phyloP scores from a whole-genome alignment of 2,113 vertebrate species.

The Epinephelus moara region DNA sequence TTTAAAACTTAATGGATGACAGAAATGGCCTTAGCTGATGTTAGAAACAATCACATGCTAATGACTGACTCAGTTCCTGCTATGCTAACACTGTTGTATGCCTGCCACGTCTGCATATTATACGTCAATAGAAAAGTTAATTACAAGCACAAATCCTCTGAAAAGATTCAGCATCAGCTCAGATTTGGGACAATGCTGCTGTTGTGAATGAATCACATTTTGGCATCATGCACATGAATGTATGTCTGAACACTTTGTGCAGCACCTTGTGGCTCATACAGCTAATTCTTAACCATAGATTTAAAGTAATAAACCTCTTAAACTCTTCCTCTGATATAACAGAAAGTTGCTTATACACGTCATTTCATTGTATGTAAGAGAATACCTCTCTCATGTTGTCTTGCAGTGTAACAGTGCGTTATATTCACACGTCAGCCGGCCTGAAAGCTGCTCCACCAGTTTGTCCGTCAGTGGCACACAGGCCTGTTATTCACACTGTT shows the following conservation, averaged over 20 bases:
- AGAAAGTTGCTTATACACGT: neutral
- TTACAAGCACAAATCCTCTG: neutral
- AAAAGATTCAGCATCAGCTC: neutral
- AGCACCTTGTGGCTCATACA: no score
- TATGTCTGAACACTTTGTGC: neutral
- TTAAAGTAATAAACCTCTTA: neutral
- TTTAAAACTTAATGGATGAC: constrained; percentile 57
- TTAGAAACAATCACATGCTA: constrained; percentile 46
- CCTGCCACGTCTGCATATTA: neutral
- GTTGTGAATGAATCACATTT: neutral
- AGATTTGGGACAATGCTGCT: neutral
- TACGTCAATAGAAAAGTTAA: neutral
- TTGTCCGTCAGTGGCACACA: constrained; percentile 40
- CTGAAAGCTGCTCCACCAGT: constrained; percentile 64
- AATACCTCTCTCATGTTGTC: neutral
- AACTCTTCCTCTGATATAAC: neutral
- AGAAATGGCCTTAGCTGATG: constrained; percentile 33
- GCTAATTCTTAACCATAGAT: neutral
- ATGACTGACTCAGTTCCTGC: constrained; percentile 26
- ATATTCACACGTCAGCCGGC: constrained; percentile 28
- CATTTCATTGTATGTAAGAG: neutral
- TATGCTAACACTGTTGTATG: neutral
- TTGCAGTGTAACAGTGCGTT: neutral
- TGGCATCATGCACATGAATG: neutral
- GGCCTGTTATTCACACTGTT: constrained; percentile 17